Evolutionary conservation across 2,888 invertebrate genomes (phyloP).

Genomic region (Pedicia rivosa): DNA sequence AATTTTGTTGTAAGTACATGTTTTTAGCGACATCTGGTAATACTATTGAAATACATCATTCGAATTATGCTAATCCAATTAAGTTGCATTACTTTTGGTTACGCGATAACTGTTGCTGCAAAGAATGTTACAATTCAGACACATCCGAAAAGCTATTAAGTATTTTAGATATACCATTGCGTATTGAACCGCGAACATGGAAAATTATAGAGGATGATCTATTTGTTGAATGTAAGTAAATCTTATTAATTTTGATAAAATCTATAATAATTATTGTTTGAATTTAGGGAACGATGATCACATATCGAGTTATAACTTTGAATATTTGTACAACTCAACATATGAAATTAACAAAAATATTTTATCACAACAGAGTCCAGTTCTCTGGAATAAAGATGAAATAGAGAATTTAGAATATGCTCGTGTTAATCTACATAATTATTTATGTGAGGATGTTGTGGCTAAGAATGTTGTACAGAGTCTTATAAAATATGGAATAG

Average conservation of each 20-base stretch:
- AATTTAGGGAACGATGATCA: slow-evolving; percentile 41
- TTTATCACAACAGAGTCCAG: slow-evolving; percentile 24
- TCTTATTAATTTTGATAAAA: not conserved
- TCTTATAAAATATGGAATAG: slow-evolving; percentile 25
- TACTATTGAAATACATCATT: slow-evolving; percentile 8
- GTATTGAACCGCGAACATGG: slow-evolving; percentile 27
- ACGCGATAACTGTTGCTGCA: slow-evolving; percentile 36
- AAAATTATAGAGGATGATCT: slow-evolving; percentile 25
- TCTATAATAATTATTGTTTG: slow-evolving; percentile 7
- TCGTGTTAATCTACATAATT: slow-evolving; percentile 30
- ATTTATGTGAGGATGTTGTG: slow-evolving; percentile 32
- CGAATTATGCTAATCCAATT: slow-evolving; percentile 13
- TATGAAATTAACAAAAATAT: not conserved
- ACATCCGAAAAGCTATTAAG: slow-evolving; percentile 43
- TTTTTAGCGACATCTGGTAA: too few relatives aligned
- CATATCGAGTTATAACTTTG: slow-evolving; percentile 32
- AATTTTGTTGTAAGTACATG: too few relatives aligned
- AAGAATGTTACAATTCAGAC: slow-evolving; percentile 37
- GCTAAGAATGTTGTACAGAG: slow-evolving; percentile 32
- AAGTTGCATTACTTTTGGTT: slow-evolving; percentile 23
- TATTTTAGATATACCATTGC: slow-evolving; percentile 36
- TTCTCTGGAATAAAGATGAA: slow-evolving; percentile 34
- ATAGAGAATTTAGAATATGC: slow-evolving; percentile 28
- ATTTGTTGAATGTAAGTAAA: slow-evolving; percentile 37
- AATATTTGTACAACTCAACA: slow-evolving; percentile 29